A percentile compares a stretch with the other conserved stretches of the same genome.
Conservation (phyloP, 2,113 vertebrate genomes). For the Rhea pennata region DNA sequence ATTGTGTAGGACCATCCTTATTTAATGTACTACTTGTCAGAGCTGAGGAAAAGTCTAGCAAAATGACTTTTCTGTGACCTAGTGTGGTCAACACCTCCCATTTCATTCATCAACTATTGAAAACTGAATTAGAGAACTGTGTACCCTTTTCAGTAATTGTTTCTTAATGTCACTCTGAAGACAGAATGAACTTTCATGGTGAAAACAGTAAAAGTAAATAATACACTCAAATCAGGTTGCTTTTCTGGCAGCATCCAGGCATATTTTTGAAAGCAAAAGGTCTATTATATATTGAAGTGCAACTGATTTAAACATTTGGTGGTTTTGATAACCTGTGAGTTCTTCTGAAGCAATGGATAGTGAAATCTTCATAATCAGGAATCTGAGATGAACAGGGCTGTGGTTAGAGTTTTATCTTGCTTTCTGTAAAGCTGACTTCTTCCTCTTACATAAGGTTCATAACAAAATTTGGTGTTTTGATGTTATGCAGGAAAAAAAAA, state of each 20-base stretch:
- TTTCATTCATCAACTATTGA: conserved; percentile 19
- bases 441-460: neutral
- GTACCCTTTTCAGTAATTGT: neutral
- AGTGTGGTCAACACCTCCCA: conserved; percentile 35
- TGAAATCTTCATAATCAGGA: neutral
- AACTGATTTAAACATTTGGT: neutral
- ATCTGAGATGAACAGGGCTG: neutral
- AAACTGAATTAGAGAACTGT: conserved; percentile 47
- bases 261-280: neutral
- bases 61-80: conserved; percentile 75
- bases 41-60: conserved; percentile 67
- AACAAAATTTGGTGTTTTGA: neutral
- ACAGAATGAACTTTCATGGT: neutral
- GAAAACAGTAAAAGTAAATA: neutral
- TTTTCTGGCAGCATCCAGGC: conserved; percentile 7
- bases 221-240: neutral
- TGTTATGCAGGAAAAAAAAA: fast-evolving
- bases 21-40: conserved; percentile 74
- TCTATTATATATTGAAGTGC: neutral
- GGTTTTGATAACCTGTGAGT: neutral
- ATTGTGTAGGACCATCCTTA: conserved; percentile 70
- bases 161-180: conserved; percentile 17
- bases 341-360: neutral
- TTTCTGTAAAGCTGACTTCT: neutral
- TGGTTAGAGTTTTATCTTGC: neutral